Evolutionary conservation across 1,140 invertebrate species (phyloP), one percentile per base, ranked within the genome.

Genomic region (Cyclina sinensis): DNA sequence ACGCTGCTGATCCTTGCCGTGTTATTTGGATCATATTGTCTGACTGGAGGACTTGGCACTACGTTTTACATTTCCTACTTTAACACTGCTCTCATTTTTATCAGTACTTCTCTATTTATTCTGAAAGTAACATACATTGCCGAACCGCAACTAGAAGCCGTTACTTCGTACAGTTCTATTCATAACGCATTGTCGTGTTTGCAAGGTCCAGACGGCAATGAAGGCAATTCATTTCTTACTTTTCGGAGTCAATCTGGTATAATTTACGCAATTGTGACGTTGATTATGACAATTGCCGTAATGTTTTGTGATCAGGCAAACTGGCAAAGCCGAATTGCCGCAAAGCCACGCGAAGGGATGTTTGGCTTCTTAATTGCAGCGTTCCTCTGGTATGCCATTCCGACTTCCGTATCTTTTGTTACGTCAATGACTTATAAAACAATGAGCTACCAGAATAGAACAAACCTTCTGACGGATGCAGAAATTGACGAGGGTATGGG

Each of bases 271-370:
- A 18, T 91, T 9, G 91, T 94, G 86, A 51, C 79, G 87, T 46
- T 94, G 90, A 89, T 93, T 24, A 88, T 92, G 54, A 91, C 90
- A 21, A 94, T 94, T 24, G 93, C 93, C 51, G 91, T 95, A 37
- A 92, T 94, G 0, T 95, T 95, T 89, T 94, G 94, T 73, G 95
- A 96, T 88, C 95, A 96, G 91, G 92, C 93, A 0, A 94, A 91
- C 51, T 95, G 95, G 95, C 95, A 96, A 87, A 93, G 90, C 57
- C 88, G 92, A 16, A 94, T 95, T 21, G 93, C 95, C 21, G 91
- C 94, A 35, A 95, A 95, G 89, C 95, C 94, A 37, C 84, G 68
- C 0, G 89, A 93, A 88, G 92, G 91, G 18, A 93, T 94, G 3
- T 57, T 90, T 37, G 95, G 95, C 18, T 95, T 95, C 85, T 90